Base-by-base conservation (phyloP, 2,888 invertebrate genomes). In the Melikaiella ostensackeni region DNA sequence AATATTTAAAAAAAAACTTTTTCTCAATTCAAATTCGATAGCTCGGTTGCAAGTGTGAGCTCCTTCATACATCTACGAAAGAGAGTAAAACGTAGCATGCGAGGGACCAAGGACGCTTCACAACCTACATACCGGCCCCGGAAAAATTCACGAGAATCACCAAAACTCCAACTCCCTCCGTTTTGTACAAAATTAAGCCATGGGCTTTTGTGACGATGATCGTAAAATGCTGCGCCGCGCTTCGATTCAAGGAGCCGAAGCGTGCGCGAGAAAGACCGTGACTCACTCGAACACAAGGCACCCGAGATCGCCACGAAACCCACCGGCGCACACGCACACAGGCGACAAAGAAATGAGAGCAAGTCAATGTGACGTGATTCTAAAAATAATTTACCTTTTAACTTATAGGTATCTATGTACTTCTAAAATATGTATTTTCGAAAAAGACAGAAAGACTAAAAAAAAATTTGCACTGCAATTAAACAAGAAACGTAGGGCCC, bases 11-110 rank as follows among this genome's bases (percentile, higher is more conserved):
- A 30, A 30, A 30, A 30, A 8, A 4, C 8, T 35, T 8, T 35
- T 8, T 35, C 35, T 35, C 0, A 35, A 11, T 35, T 35, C 35
- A 35, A 35, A 9, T 35, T 35, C 35, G 35, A 35, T 30, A 66
- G 38, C 38, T 38, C 66, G 42, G 66, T n/a, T 38, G 35, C 13
- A 21, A 33, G 27, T 33, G 42, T 24, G 19, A 35, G 55, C 6
- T 57, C 19, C 50, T 73, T 50, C 4, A 21, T 19, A 19, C 73
- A 75, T 75, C 42, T 75, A 62, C 42, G 59, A 27, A 61, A 75
- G 5, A 62, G 38, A 75, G 19, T 61, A 62, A 75, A 61, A 62
- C 13, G 55, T 63, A 75, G n/a, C 75, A 75, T 75, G 75, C 50
- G 46, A 16, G 46, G 75, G 75, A 75, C 63, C 63, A 63, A 62